Evolutionary conservation across 2,888 invertebrate genomes (phyloP).

Genomic region (Panzeria rudis): DNA sequence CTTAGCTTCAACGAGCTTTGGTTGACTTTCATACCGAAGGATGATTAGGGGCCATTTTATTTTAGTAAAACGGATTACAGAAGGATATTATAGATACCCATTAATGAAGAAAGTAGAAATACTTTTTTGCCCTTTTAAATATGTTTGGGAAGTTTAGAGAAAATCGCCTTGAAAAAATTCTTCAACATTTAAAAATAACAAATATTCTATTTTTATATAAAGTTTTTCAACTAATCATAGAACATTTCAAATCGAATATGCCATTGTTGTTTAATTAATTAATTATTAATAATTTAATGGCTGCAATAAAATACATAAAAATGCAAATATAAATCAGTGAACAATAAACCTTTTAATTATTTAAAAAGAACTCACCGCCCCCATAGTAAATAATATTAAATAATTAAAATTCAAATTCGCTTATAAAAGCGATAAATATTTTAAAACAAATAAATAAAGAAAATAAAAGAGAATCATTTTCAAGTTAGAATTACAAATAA

Average conservation of each 20-base stretch:
- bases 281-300: slow-evolving; percentile 57
- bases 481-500: background rate
- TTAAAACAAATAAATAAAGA: background rate
- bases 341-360: slow-evolving; percentile 38
- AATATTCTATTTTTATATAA: too few species aligned
- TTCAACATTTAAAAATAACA: too few species aligned
- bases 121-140: too few species aligned
- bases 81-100: too few species aligned
- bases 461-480: background rate
- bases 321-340: slow-evolving; percentile 27
- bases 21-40: too few species aligned
- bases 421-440: background rate
- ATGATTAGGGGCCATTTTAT: too few species aligned
- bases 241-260: background rate
- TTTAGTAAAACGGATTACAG: too few species aligned
- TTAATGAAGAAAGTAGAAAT: too few species aligned
- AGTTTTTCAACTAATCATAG: background rate
- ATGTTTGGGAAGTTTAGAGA: too few species aligned
- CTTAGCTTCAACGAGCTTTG: too few species aligned
- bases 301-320: background rate
- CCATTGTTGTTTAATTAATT: slow-evolving; percentile 41
- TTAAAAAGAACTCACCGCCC: slow-evolving; percentile 3
- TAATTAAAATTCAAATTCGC: slow-evolving; percentile 35
- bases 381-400: background rate
- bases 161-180: too few species aligned